Evolutionary conservation across 2,888 invertebrate species (phyloP).

Genomic region (Bombylius discolor): DNA sequence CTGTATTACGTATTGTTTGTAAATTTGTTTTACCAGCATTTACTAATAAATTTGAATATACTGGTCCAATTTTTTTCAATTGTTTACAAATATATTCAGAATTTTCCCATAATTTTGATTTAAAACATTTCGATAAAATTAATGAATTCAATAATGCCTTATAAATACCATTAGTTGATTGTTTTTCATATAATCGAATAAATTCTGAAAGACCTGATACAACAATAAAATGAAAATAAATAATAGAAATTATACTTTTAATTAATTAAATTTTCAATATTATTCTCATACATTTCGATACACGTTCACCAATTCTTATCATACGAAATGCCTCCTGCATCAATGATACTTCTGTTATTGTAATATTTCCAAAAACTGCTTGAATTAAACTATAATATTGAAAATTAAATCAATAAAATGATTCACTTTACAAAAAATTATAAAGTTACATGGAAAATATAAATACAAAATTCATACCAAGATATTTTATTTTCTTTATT

Average conservation of each 20-base stretch:
- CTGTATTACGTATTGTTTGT: conserved; percentile 46
- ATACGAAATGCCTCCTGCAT: conserved; percentile 57
- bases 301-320: conserved; percentile 50
- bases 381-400: conserved; percentile 51
- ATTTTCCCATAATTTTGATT: conserved; percentile 61
- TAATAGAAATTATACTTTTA: background rate
- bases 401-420: background rate
- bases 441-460: background rate
- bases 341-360: conserved; percentile 53
- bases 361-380: conserved; percentile 55
- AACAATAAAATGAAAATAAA: conserved; percentile 1
- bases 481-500: conserved; percentile 63
- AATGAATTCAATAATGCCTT: conserved; percentile 45
- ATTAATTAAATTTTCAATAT: conserved; percentile 1
- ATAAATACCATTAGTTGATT: conserved; percentile 31
- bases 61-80: conserved; percentile 55
- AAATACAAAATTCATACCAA: conserved; percentile 39
- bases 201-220: conserved; percentile 44
- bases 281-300: conserved; percentile 52
- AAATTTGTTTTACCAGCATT: conserved; percentile 55
- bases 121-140: conserved; percentile 52
- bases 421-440: background rate
- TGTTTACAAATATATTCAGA: conserved; percentile 55
- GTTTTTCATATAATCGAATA: conserved; percentile 34
- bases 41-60: conserved; percentile 48